A percentile compares a stretch with the other conserved stretches of the same genome.
Conservation (phyloP, 2,888 invertebrate genomes). For the Drosophila nr. medialis region DNA sequence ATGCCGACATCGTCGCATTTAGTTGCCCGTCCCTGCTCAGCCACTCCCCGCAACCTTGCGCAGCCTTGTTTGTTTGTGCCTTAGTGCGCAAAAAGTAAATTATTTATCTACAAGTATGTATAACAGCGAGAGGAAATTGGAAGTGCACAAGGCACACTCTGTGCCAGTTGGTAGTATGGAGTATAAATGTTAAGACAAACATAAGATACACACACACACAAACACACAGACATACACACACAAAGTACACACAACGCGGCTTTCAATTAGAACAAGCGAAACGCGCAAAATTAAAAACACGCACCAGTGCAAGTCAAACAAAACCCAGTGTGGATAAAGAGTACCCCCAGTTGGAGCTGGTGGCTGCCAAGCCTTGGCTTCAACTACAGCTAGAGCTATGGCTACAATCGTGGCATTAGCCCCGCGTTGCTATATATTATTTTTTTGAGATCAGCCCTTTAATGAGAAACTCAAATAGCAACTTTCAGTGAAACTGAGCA, state of each 20-base stretch:
- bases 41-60: background rate
- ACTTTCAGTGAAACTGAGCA: slow-evolving; percentile 33
- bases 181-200: slow-evolving; percentile 79
- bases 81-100: slow-evolving; percentile 81
- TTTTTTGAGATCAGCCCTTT: slow-evolving; percentile 37
- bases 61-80: slow-evolving; percentile 71
- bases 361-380: background rate
- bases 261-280: slow-evolving; percentile 80
- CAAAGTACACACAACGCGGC: slow-evolving; percentile 73
- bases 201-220: slow-evolving; percentile 56
- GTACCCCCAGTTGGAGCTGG: slow-evolving; percentile 13
- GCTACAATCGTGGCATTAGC: slow-evolving; percentile 12
- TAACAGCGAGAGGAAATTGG: slow-evolving; percentile 61
- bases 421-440: slow-evolving; percentile 5
- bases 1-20: slow-evolving; percentile 67
- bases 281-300: slow-evolving; percentile 80
- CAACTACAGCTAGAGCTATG: slow-evolving; percentile 6
- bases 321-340: slow-evolving; percentile 24
- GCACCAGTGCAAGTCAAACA: slow-evolving; percentile 76
- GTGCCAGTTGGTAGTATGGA: slow-evolving; percentile 24
- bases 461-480: slow-evolving; percentile 73
- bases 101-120: slow-evolving; percentile 75
- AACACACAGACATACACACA: slow-evolving; percentile 21
- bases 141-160: slow-evolving; percentile 55
- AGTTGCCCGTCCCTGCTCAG: slow-evolving; percentile 36